Percentiles rank a stretch among this genome's conserved stretches.
Conservation (phyloP, 2,797 vertebrate genomes). For the Triplophysa bombifrons region DNA sequence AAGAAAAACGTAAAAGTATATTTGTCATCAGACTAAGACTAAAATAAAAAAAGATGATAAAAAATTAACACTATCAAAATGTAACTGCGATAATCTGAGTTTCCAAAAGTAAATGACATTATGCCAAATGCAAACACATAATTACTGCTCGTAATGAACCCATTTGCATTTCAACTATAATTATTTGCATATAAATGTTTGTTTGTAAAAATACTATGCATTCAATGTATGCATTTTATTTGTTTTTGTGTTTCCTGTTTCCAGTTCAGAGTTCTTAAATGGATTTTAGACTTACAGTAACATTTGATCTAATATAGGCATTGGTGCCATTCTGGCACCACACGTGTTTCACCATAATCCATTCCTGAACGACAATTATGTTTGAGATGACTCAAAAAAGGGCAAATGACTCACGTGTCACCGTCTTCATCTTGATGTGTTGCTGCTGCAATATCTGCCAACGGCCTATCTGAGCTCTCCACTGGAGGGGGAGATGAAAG, state of each 20-base stretch:
- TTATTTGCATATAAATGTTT: not conserved
- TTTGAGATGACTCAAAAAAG: not conserved
- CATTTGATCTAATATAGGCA: not conserved
- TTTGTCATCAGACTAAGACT: too few species aligned
- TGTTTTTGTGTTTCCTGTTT: not conserved
- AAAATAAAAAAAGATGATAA: too few species aligned
- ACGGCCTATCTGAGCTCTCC: conserved; percentile 57
- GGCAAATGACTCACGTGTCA: conserved; percentile 73
- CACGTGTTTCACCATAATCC: not conserved
- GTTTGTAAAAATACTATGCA: too few species aligned
- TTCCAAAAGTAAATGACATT: not conserved
- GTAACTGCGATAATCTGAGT: not conserved
- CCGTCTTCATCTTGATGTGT: conserved; percentile 75
- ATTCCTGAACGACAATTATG: not conserved
- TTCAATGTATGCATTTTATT: not conserved
- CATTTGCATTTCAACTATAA: not conserved
- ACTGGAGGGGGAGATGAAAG: not conserved
- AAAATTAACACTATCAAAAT: too few species aligned
- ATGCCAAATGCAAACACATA: not conserved
- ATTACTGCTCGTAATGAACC: not conserved
- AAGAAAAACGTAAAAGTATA: too few species aligned
- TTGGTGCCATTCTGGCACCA: not conserved
- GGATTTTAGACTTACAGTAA: too few species aligned
- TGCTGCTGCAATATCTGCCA: conserved; percentile 67
- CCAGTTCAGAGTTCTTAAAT: not conserved